Conservation (phyloP, 2,113 vertebrate species). For the Tyrannus savana region DNA sequence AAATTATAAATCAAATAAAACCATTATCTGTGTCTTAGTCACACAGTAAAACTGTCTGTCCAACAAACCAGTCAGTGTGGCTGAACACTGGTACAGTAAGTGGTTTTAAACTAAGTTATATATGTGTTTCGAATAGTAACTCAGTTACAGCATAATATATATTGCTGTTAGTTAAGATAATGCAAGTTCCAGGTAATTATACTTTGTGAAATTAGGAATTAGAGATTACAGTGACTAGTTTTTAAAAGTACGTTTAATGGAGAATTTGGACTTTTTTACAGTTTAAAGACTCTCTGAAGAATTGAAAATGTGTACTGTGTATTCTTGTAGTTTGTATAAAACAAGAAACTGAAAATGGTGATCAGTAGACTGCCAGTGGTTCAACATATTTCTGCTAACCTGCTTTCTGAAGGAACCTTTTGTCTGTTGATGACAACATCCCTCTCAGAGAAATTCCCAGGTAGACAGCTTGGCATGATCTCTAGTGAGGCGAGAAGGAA, state of each 20-base stretch:
- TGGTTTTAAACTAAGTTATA: constrained; percentile 56
- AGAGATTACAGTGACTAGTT: not conserved
- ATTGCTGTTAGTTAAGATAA: not conserved
- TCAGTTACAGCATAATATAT: constrained; percentile 6
- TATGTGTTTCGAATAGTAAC: not conserved
- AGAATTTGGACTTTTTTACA: not conserved
- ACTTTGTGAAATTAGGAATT: not conserved
- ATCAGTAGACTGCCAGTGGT: not conserved
- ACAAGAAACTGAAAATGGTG: not conserved
- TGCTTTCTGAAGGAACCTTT: not conserved
- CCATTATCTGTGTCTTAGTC: not conserved
- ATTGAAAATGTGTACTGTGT: not conserved
- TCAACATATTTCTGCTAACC: not conserved
- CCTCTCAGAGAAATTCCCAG: not conserved
- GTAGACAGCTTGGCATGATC: not conserved
- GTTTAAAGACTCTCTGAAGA: not conserved
- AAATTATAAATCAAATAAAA: constrained; percentile 46
- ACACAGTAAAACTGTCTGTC: constrained; percentile 11
- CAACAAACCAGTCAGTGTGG: constrained; percentile 18
- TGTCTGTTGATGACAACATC: not conserved
- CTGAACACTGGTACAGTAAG: constrained; percentile 26
- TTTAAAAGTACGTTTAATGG: not conserved
- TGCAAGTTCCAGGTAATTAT: not conserved
- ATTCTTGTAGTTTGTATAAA: not conserved
- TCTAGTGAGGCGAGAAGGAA: not conserved